Conservation (phyloP, 2,888 invertebrate species). For the Sminthurides aquaticus region DNA sequence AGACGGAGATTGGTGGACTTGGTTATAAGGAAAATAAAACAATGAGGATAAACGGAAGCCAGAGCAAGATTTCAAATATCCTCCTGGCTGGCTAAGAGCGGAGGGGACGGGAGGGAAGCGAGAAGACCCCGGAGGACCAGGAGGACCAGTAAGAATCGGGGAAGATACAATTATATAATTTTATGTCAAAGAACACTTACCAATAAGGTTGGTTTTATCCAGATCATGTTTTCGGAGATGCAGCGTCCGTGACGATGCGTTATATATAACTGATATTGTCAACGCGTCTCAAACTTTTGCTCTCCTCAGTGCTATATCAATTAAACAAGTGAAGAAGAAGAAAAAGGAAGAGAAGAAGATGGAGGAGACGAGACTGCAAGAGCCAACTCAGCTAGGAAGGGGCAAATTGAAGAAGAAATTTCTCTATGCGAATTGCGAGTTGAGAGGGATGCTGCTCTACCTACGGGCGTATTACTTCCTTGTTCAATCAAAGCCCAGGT, state of each 20-base stretch:
- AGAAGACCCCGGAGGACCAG: background rate
- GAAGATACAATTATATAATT: background rate
- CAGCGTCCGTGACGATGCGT: background rate
- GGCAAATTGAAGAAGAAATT: background rate
- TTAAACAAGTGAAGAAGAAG: background rate
- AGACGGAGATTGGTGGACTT: background rate
- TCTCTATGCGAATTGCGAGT: background rate
- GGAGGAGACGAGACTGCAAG: background rate
- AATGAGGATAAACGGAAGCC: no score
- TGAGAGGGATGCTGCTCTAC: background rate
- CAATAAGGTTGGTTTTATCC: constrained; percentile 18
- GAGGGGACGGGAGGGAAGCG: background rate
- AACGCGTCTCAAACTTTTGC: background rate
- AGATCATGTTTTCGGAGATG: constrained; percentile 13
- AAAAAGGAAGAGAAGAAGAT: background rate
- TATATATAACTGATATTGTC: background rate
- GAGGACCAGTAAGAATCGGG: background rate
- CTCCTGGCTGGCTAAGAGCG: no score
- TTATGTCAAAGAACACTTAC: constrained; percentile 6
- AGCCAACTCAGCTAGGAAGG: background rate
- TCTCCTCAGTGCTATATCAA: background rate
- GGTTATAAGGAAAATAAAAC: background rate
- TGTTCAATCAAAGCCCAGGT: no score
- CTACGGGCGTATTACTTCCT: background rate
- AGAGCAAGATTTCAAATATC: no score